Conservation (phyloP, 1,140 invertebrate species). For the Heliconius melpomene region DNA sequence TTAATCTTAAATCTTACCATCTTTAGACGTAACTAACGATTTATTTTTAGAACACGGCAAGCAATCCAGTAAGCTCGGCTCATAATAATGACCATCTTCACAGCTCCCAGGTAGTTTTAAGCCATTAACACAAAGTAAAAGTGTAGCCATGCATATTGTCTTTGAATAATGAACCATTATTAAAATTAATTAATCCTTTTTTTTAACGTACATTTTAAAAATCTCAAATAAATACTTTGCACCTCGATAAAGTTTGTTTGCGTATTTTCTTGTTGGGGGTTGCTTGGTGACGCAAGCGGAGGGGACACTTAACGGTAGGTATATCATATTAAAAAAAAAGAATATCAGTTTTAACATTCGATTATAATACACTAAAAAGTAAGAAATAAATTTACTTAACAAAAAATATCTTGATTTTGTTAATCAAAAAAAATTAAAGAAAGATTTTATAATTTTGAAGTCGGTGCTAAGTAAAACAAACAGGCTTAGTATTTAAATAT, state of each 20-base stretch:
- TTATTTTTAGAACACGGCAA: conserved; percentile 56
- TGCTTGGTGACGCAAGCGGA: conserved; percentile 28
- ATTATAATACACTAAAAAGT: no score
- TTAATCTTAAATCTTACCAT: conserved; percentile 58
- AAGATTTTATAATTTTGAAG: no score
- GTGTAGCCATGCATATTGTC: not conserved
- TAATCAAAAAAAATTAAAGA: no score
- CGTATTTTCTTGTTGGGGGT: conserved; percentile 28
- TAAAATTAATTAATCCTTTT: not conserved
- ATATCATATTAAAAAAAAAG: not conserved
- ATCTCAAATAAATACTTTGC: not conserved
- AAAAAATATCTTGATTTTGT: no score
- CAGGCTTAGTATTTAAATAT: no score
- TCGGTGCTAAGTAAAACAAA: no score
- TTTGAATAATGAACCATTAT: not conserved
- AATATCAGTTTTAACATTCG: no score
- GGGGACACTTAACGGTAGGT: not conserved
- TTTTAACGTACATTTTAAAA: not conserved
- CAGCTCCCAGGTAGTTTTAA: conserved; percentile 54
- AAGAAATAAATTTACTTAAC: no score
- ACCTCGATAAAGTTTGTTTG: conserved; percentile 35
- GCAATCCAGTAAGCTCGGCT: conserved; percentile 57
- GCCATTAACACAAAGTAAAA: conserved; percentile 32
- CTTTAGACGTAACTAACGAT: conserved; percentile 56
- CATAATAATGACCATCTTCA: conserved; percentile 55